Evolutionary conservation across 2,113 vertebrate genomes (phyloP).

Genomic region (Neoarius graeffei): DNA sequence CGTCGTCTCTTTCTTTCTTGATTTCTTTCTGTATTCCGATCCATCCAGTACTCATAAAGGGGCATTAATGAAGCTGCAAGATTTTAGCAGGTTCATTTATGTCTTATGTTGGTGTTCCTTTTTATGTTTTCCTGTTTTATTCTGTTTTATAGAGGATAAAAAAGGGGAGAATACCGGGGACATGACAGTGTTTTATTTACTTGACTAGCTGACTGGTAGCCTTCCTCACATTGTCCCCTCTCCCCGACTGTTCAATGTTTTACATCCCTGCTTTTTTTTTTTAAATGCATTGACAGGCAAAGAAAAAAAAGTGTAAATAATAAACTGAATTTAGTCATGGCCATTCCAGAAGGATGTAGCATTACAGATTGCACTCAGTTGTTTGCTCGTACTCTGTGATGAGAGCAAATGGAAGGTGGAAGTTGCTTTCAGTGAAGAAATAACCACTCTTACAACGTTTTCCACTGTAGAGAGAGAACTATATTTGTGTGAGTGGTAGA

Average conservation of each 20-base stretch:
- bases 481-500: constrained; percentile 59
- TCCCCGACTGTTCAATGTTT: constrained; percentile 14
- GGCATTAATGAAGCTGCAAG: constrained; percentile 41
- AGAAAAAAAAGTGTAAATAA: constrained; percentile 12
- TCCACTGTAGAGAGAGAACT: constrained; percentile 53
- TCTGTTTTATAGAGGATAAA: constrained; percentile 30
- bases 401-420: constrained; percentile 3
- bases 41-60: neutral
- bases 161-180: constrained; percentile 38
- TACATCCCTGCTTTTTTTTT: constrained; percentile 48
- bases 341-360: constrained; percentile 30
- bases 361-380: constrained; percentile 15
- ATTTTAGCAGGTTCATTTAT: constrained; percentile 33
- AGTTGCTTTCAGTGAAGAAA: constrained; percentile 34
- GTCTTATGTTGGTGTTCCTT: constrained; percentile 47
- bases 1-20: constrained; percentile 62
- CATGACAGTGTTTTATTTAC: constrained; percentile 40
- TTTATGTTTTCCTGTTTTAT: constrained; percentile 36
- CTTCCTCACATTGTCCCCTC: neutral
- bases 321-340: constrained; percentile 14
- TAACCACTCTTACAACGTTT: constrained; percentile 48
- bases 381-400: constrained; percentile 10
- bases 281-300: constrained; percentile 36
- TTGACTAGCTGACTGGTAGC: constrained; percentile 51
- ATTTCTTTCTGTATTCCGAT: constrained; percentile 10